These are phyloP conservation scores for Luehdorfia chinensis DNA, from an alignment of 1,140 invertebrate species.

Conservation along the genomic window DNA sequence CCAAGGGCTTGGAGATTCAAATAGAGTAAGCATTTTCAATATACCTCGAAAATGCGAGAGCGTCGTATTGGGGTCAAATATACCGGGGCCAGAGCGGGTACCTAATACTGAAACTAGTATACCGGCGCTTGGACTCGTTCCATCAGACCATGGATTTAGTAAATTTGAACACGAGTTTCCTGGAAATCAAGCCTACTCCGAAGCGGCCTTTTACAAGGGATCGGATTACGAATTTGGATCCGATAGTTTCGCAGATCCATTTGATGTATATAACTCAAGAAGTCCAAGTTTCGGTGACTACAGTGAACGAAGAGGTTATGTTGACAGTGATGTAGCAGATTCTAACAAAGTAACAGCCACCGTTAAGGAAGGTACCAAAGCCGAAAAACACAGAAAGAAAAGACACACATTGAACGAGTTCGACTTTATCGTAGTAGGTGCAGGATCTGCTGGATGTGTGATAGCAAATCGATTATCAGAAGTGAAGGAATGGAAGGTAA, in stretches of 20 bases:
- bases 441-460: conserved; percentile 63
- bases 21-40: not conserved
- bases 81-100: not conserved
- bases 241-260: conserved; percentile 13
- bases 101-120: not conserved
- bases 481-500: conserved; percentile 68
- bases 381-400: conserved; percentile 25
- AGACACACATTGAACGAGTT: conserved; percentile 36
- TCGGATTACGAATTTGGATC: conserved; percentile 9
- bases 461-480: conserved; percentile 60
- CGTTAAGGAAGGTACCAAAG: conserved; percentile 19
- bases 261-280: conserved; percentile 28
- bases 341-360: conserved; percentile 30
- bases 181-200: not conserved
- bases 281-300: conserved; percentile 14
- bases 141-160: not conserved
- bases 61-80: not conserved
- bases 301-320: conserved; percentile 24
- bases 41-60: not conserved
- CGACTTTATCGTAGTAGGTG: conserved; percentile 66
- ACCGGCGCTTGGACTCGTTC: not conserved
- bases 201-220: not conserved
- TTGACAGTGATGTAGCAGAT: conserved; percentile 33
- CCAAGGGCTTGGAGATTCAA: conserved; percentile 6
- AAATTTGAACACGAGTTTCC: not conserved